These are phyloP conservation scores for Microplitis demolitor DNA, from an alignment of 1,140 invertebrate genomes.

Conservation along the genomic window DNA sequence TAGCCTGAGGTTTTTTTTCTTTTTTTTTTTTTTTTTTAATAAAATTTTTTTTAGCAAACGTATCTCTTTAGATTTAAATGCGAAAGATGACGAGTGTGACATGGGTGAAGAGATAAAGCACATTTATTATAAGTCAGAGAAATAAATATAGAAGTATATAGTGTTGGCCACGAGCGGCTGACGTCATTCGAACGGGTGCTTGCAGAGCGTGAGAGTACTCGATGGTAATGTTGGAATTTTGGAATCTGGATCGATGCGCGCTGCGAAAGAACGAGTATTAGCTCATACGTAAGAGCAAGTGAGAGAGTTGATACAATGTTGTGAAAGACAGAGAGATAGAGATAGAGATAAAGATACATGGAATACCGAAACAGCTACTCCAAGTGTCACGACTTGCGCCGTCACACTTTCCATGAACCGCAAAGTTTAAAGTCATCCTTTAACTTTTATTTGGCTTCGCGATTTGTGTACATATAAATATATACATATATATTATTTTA, in stretches of 20 bases:
- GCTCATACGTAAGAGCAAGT: neutral
- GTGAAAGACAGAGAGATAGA: slow-evolving; percentile 8
- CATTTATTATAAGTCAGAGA: neutral
- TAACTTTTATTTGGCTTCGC: neutral
- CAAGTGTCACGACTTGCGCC: slow-evolving; percentile 7
- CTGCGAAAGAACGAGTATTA: slow-evolving; percentile 14
- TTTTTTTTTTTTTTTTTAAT: too few relatives aligned
- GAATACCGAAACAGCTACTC: neutral
- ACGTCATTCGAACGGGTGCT: slow-evolving; percentile 9
- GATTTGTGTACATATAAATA: neutral
- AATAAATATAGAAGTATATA: slow-evolving; percentile 8
- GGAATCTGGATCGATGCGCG: slow-evolving; percentile 29
- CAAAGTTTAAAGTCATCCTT: neutral
- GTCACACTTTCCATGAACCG: neutral
- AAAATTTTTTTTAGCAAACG: neutral
- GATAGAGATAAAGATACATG: slow-evolving; percentile 3
- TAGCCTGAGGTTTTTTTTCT: too few relatives aligned
- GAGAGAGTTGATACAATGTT: neutral
- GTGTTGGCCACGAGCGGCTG: slow-evolving; percentile 1
- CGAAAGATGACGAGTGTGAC: neutral
- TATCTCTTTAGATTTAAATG: neutral
- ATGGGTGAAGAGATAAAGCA: neutral
- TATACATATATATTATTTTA: too few relatives aligned
- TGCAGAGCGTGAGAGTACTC: slow-evolving; percentile 25
- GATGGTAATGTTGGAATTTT: slow-evolving; percentile 31